Conservation (phyloP, 2,113 vertebrate species). For the Gymnobelideus leadbeateri region DNA sequence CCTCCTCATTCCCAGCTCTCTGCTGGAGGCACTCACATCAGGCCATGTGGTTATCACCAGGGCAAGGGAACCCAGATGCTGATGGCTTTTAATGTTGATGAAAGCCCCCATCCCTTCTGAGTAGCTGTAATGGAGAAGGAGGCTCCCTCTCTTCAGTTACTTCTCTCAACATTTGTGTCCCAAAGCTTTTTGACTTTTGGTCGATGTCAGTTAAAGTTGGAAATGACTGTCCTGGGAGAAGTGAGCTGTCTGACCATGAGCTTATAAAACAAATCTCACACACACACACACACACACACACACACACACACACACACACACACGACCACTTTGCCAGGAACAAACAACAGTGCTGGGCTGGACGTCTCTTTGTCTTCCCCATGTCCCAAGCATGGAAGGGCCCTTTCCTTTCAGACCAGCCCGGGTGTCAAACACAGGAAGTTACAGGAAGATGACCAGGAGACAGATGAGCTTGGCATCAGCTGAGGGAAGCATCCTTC, state of each 20-base stretch:
- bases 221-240: not conserved
- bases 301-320: constrained; percentile 15
- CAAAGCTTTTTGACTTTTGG: not conserved
- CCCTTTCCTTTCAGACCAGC: constrained; percentile 78
- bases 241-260: not conserved
- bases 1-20: not conserved
- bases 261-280: constrained; percentile 15
- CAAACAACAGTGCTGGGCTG: constrained; percentile 57
- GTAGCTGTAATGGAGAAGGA: not conserved
- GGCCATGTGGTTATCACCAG: not conserved
- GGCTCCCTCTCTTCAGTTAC: not conserved
- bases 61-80: not conserved
- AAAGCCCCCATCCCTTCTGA: not conserved
- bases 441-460: constrained; percentile 77
- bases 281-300: constrained; percentile 22
- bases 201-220: not conserved
- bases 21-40: not conserved
- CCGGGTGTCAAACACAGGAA: constrained; percentile 86
- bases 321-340: constrained; percentile 47
- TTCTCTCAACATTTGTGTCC: not conserved
- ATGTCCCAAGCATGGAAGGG: constrained; percentile 72
- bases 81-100: not conserved
- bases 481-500: constrained; percentile 81
- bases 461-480: constrained; percentile 86
- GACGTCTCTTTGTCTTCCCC: constrained; percentile 80